phyloP scores from a whole-genome alignment of 1,140 invertebrate genomes.

The Drosophila mayri region DNA sequence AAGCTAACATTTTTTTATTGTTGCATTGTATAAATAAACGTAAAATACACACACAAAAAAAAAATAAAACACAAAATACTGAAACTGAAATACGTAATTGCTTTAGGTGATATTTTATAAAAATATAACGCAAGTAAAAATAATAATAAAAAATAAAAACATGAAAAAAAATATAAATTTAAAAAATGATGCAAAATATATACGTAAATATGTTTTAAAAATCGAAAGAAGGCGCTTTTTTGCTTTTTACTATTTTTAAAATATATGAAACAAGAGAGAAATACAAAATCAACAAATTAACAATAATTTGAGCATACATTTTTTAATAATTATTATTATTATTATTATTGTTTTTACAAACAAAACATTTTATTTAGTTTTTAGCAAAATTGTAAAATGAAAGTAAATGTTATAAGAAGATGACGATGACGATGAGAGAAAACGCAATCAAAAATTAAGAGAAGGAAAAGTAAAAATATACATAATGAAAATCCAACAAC shows the following conservation, averaged over 20 bases:
- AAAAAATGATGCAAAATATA: constrained; percentile 58
- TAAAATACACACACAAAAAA: constrained; percentile 34
- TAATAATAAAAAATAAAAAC: constrained; percentile 47
- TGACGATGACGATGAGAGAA: constrained; percentile 41
- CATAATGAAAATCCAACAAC: constrained; percentile 47
- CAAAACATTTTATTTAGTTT: constrained; percentile 81
- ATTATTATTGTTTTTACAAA: constrained; percentile 74
- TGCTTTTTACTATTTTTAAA: constrained; percentile 59
- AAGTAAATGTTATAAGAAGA: constrained; percentile 61
- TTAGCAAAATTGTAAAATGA: constrained; percentile 85
- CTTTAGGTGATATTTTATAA: constrained; percentile 85
- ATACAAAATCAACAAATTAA: constrained; percentile 49
- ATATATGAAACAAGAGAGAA: constrained; percentile 35
- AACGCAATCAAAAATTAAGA: constrained; percentile 78
- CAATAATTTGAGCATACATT: constrained; percentile 66
- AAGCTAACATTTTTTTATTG: constrained; percentile 68
- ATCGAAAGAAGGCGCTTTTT: constrained; percentile 54
- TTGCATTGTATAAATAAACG: constrained; percentile 76
- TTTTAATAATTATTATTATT: constrained; percentile 60
- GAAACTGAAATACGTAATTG: constrained; percentile 85
- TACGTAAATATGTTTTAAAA: constrained; percentile 77
- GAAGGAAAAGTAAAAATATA: constrained; percentile 65
- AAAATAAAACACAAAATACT: constrained; percentile 60
- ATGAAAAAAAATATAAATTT: constrained; percentile 21
- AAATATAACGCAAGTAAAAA: constrained; percentile 79